These are phyloP conservation scores for Hypomecis punctinalis DNA, from an alignment of 2,888 invertebrate species.

Conservation along the genomic window DNA sequence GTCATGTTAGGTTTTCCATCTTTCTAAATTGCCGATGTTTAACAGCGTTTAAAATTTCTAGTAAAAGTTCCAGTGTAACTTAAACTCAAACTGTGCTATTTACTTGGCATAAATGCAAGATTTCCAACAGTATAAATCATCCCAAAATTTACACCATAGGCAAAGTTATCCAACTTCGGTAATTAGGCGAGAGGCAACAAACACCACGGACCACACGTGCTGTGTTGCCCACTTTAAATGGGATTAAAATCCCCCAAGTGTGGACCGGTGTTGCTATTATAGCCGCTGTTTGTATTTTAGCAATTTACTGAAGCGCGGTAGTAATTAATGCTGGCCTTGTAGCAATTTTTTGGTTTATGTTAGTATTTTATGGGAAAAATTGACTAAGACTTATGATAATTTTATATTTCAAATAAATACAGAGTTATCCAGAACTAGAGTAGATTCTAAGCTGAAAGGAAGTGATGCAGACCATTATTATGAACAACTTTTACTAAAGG, in stretches of 20 bases:
- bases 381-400: not conserved
- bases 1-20: too few relatives aligned
- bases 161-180: slow-evolving; percentile 43
- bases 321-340: slow-evolving; percentile 25
- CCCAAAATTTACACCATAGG: slow-evolving; percentile 36
- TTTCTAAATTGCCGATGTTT: too few relatives aligned
- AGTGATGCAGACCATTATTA: too few relatives aligned
- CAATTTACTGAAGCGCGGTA: slow-evolving; percentile 20
- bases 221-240: slow-evolving; percentile 40
- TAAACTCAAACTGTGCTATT: too few relatives aligned
- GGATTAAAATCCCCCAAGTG: slow-evolving; percentile 45
- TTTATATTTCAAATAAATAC: too few relatives aligned
- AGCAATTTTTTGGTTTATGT: slow-evolving; percentile 8
- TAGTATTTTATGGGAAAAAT: not conserved
- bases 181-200: slow-evolving; percentile 51
- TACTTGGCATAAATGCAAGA: too few relatives aligned
- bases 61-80: too few relatives aligned
- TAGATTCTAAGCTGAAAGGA: too few relatives aligned
- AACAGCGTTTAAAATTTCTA: too few relatives aligned
- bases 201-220: slow-evolving; percentile 39
- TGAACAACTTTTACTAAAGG: too few relatives aligned
- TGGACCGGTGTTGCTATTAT: slow-evolving; percentile 38
- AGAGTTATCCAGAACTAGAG: too few relatives aligned
- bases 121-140: slow-evolving; percentile 2
- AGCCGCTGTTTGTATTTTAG: slow-evolving; percentile 34